Conservation (phyloP, 2,888 invertebrate genomes). For the Diaprepes abbreviatus region DNA sequence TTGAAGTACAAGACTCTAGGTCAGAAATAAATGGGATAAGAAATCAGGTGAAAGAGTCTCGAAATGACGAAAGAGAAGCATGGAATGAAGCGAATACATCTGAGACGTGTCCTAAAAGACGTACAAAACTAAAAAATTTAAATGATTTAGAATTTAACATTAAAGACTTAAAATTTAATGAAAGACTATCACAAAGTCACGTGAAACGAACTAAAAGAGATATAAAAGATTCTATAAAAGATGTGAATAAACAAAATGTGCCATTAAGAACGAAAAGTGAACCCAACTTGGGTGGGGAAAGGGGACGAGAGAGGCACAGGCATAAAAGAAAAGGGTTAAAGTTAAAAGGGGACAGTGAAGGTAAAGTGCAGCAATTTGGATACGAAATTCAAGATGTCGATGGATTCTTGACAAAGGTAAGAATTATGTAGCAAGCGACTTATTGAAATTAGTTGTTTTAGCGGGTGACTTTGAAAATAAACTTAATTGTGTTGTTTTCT, state of each 20-base stretch:
- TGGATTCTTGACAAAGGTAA: constrained; percentile 82
- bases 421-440: too few species aligned
- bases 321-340: constrained; percentile 12
- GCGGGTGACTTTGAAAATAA: too few species aligned
- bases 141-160: constrained; percentile 52
- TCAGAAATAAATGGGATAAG: background rate
- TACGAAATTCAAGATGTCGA: constrained; percentile 87
- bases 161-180: constrained; percentile 51
- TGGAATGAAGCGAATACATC: background rate
- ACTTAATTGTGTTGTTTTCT: too few species aligned
- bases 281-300: constrained; percentile 70
- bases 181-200: background rate
- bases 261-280: constrained; percentile 69
- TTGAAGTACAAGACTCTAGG: background rate
- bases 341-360: constrained; percentile 10
- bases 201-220: constrained; percentile 49
- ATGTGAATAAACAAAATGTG: constrained; percentile 53
- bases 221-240: constrained; percentile 52
- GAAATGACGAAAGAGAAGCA: background rate
- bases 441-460: too few species aligned
- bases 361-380: constrained; percentile 72
- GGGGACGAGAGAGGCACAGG: constrained; percentile 59
- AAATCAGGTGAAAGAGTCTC: background rate
- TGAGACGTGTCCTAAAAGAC: background rate
- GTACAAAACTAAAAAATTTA: constrained; percentile 21